Evolutionary conservation across 2,888 invertebrate species (phyloP).

Genomic region (Drosophila trichaetosa): DNA sequence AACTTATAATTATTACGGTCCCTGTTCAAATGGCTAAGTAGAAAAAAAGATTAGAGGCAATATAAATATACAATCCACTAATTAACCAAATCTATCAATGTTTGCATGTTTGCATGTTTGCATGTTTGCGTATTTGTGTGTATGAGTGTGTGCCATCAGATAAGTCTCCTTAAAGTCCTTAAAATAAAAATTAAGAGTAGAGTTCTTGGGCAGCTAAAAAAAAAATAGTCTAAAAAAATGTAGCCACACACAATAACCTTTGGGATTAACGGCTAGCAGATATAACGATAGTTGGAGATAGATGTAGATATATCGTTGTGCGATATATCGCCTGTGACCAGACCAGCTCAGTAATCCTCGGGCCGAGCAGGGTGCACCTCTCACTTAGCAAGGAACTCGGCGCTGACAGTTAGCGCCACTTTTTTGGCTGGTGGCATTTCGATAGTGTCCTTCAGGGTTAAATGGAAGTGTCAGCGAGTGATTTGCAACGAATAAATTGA

Average conservation of each 20-base stretch:
- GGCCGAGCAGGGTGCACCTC: constrained; percentile 4
- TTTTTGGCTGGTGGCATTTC: constrained; percentile 67
- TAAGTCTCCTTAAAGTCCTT: constrained; percentile 1
- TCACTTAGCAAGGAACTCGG: constrained; percentile 61
- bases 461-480: background rate
- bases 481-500: background rate
- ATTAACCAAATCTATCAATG: background rate
- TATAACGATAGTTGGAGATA: constrained; percentile 13
- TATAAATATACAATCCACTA: background rate
- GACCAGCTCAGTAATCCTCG: constrained; percentile 30
- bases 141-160: background rate
- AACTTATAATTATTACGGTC: constrained; percentile 1
- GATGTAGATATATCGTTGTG: constrained; percentile 12
- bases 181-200: constrained; percentile 12
- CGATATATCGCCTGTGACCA: constrained; percentile 23
- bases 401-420: constrained; percentile 42
- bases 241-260: constrained; percentile 42
- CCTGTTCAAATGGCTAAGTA: background rate
- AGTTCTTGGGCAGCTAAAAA: constrained; percentile 5
- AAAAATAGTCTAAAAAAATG: constrained; percentile 20
- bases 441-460: constrained; percentile 38
- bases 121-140: constrained; percentile 1
- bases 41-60: background rate
- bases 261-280: constrained; percentile 28
- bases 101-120: constrained; percentile 1